These are phyloP conservation scores for Bruchidius siliquastri DNA, from an alignment of 2,888 invertebrate species.

Conservation along the genomic window DNA sequence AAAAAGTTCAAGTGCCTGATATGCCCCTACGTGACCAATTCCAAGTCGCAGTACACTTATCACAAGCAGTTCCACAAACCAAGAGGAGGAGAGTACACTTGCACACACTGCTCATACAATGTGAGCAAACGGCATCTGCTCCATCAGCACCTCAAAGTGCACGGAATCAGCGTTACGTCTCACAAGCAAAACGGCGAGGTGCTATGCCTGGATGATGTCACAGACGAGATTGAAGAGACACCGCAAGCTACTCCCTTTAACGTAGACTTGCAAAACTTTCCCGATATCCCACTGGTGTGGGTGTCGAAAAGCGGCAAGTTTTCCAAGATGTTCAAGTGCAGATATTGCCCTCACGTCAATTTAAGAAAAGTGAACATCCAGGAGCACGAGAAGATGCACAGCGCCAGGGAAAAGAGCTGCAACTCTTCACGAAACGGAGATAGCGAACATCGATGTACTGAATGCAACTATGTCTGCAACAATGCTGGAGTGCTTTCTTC, in stretches of 20 bases:
- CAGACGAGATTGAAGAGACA: constrained; percentile 40
- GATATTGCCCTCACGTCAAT: constrained; percentile 79
- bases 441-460: constrained; percentile 63
- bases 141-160: constrained; percentile 78
- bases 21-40: constrained; percentile 82
- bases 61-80: constrained; percentile 82
- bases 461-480: constrained; percentile 76
- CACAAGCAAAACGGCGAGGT: constrained; percentile 39
- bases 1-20: constrained; percentile 74
- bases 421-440: constrained; percentile 42
- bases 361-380: constrained; percentile 74
- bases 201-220: constrained; percentile 37
- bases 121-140: constrained; percentile 75
- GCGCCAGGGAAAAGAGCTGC: constrained; percentile 41
- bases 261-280: constrained; percentile 50
- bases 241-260: constrained; percentile 16
- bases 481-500: constrained; percentile 65
- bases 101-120: constrained; percentile 76
- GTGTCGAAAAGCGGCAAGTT: constrained; percentile 68
- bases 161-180: constrained; percentile 56
- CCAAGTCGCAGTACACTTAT: constrained; percentile 80
- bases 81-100: constrained; percentile 71
- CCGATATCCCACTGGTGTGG: constrained; percentile 70
- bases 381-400: constrained; percentile 81
- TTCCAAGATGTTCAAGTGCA: constrained; percentile 79